phyloP scores from a whole-genome alignment of 2,113 vertebrate species.

The Strigops habroptila region DNA sequence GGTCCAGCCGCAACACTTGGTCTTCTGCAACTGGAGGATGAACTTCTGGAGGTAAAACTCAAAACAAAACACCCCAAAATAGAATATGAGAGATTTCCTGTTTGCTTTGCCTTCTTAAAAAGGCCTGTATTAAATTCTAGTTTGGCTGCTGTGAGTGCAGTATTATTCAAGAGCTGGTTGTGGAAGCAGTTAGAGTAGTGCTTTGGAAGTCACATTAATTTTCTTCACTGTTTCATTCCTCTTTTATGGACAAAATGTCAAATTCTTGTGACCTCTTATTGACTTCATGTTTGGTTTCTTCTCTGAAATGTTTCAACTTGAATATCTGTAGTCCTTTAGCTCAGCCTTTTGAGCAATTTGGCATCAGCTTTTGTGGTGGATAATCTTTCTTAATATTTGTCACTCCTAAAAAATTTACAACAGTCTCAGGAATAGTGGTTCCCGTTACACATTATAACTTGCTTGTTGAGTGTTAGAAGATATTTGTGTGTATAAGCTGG shows the following conservation, averaged over 20 bases:
- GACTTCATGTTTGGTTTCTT: background rate
- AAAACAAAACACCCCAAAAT: background rate
- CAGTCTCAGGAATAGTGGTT: background rate
- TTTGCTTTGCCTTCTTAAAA: background rate
- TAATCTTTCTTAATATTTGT: slow-evolving; percentile 31
- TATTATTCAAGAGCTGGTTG: background rate
- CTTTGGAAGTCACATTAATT: background rate
- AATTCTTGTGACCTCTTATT: background rate
- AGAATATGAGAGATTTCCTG: background rate
- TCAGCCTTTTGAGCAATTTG: background rate
- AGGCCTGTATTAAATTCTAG: background rate
- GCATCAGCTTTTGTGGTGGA: background rate
- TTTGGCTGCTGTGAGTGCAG: background rate
- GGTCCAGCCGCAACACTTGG: slow-evolving; percentile 82
- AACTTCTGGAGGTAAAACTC: slow-evolving; percentile 89
- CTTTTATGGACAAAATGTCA: background rate
- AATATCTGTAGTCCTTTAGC: background rate
- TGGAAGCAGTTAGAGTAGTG: background rate
- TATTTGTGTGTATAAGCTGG: background rate
- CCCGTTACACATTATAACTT: background rate
- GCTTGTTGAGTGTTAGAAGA: background rate
- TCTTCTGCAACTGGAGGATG: slow-evolving; percentile 87
- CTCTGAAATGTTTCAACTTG: background rate
- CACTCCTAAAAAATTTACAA: background rate
- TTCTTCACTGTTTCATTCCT: background rate